Evolutionary conservation across 1,140 invertebrate species (phyloP).

Genomic region (Pachypsylla venusta): DNA sequence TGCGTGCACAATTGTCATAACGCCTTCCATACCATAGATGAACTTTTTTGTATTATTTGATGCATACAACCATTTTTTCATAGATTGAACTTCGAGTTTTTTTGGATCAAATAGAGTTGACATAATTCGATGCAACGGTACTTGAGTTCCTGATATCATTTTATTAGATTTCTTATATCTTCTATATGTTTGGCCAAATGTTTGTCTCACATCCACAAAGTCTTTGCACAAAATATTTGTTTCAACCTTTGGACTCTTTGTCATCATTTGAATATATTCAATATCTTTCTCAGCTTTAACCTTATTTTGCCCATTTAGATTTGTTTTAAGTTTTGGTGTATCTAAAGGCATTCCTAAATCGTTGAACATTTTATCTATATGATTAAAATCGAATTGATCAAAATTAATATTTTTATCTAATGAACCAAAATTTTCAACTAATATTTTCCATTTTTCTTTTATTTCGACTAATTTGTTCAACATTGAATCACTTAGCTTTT

Average conservation of each 20-base stretch:
- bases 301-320: not conserved
- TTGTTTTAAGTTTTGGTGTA: not conserved
- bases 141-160: not conserved
- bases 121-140: not conserved
- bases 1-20: not conserved
- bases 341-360: not conserved
- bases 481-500: too few relatives aligned
- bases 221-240: not conserved
- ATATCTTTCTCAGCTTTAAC: too few relatives aligned
- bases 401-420: not conserved
- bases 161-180: not conserved
- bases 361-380: not conserved
- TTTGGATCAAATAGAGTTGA: conserved; percentile 2
- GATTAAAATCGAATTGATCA: too few relatives aligned
- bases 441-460: not conserved
- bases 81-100: not conserved
- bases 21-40: conserved; percentile 1
- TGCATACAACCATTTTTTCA: not conserved
- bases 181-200: not conserved
- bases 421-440: not conserved
- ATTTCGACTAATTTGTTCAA: not conserved
- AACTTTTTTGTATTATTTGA: not conserved
- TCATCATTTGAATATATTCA: too few relatives aligned
- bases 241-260: not conserved
- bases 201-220: not conserved